These are phyloP conservation scores for Ochropleura plecta DNA, from an alignment of 2,888 invertebrate genomes.

Conservation along the genomic window DNA sequence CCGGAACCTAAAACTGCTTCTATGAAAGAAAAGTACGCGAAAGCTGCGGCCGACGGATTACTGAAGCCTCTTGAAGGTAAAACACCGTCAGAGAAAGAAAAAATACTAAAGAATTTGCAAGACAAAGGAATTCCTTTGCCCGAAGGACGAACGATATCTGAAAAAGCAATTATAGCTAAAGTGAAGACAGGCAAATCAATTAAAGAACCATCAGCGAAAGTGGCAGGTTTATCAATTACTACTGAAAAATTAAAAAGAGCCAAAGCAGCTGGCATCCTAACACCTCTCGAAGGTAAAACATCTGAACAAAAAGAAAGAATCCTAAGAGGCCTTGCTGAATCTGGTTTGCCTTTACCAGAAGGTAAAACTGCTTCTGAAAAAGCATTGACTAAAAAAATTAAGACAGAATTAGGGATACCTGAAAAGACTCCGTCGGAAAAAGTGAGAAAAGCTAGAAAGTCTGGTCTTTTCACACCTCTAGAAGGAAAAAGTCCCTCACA, in stretches of 20 bases:
- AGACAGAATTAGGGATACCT: constrained; percentile 45
- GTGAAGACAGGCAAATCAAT: background rate
- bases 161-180: background rate
- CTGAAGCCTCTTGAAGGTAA: constrained; percentile 1
- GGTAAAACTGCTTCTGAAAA: constrained; percentile 44
- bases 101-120: background rate
- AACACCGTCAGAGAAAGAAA: constrained; percentile 4
- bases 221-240: constrained; percentile 51
- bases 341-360: constrained; percentile 50
- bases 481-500: constrained; percentile 67
- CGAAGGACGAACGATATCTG: background rate
- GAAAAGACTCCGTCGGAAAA: constrained; percentile 42
- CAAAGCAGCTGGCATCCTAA: constrained; percentile 39
- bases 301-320: constrained; percentile 46
- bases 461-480: constrained; percentile 64
- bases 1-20: constrained; percentile 8
- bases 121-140: background rate
- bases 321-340: constrained; percentile 31
- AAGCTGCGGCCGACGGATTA: background rate
- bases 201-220: constrained; percentile 41
- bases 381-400: constrained; percentile 43
- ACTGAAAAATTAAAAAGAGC: constrained; percentile 40
- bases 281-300: constrained; percentile 56
- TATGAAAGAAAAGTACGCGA: background rate
- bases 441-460: constrained; percentile 31